Evolutionary conservation across 2,797 vertebrate species (phyloP), one percentile per base, ranked within the genome.

Genomic region (Pachyuromys duprasi): DNA sequence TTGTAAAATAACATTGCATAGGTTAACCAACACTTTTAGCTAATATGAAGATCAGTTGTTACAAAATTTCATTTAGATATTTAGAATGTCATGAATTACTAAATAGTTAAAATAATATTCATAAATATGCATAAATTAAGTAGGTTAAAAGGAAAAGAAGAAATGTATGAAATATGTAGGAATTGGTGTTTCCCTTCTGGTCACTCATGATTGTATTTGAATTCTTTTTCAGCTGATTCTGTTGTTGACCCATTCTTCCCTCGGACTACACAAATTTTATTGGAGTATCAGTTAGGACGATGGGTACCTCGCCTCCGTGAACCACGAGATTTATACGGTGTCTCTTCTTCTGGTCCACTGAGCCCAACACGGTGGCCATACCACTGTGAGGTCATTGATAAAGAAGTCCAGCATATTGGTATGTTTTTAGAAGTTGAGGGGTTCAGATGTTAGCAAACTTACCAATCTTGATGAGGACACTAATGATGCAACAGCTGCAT

Each of bases 401-500:
- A 98, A 81, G 98, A 98, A 97, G 98, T 99, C 57, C 79, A 98
- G 57, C 98, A 99, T 96, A 98, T 99, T 76, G 98, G 98, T 99
- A 97, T 97, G 98, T 97, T 62, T 90, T 89, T 90, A 86, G 69
- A 60, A 74, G 55, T 83, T 87, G 67, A 2, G 20, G 57, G 36
- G 55, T 67, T 87, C 87, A 88, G 14, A 90, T 28, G 36, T 67
- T 78, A 88, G 36, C 88, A 94, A 33, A 89, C 8, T 65, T 67
- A 18, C 72, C 45, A 88, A 26, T 13, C 13, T 84, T 93, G 28
- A 67, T 82, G 49, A 96, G 28, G 49, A 91, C 20, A 94, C 39
- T 90, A 67, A 42, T 33, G 53, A 8, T 92, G 17, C 86, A 92
- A 88, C 76, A 94, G 69, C 4, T 81, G 12, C 17, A 53, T 88